Evolutionary conservation across 2,888 invertebrate species (phyloP).

Genomic region (Ferdinandea cuprea): DNA sequence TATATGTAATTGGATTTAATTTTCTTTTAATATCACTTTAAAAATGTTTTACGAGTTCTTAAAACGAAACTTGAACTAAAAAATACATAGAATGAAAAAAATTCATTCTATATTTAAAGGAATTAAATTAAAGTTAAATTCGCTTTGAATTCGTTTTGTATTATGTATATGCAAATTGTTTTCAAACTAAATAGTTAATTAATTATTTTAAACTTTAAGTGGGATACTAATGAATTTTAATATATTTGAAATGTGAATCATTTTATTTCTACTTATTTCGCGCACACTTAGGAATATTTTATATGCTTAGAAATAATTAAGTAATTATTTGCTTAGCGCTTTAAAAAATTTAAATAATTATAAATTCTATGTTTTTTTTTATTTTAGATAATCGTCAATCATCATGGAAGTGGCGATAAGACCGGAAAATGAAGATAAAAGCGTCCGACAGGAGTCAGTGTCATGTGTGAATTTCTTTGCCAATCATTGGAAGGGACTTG

Average conservation of each 20-base stretch:
- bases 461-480: slow-evolving; percentile 83
- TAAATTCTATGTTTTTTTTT: slow-evolving; percentile 1
- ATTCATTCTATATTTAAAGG: no score
- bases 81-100: no score
- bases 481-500: slow-evolving; percentile 90
- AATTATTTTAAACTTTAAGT: not conserved
- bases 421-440: slow-evolving; percentile 39
- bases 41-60: not conserved
- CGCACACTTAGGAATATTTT: not conserved
- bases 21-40: not conserved
- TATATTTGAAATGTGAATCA: no score
- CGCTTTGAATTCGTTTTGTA: no score
- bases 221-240: not conserved
- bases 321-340: not conserved
- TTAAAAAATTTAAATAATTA: not conserved
- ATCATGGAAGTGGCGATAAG: slow-evolving; percentile 69
- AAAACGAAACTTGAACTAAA: not conserved
- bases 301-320: not conserved
- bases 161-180: no score
- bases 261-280: no score
- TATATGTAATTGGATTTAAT: no score
- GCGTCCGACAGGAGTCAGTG: not conserved
- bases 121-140: not conserved
- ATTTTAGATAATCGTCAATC: slow-evolving; percentile 56
- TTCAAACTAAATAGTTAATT: not conserved